Percentiles rank a stretch among this genome's conserved stretches.
Conservation (phyloP, 2,113 vertebrate species). For the Camarhynchus parvulus region DNA sequence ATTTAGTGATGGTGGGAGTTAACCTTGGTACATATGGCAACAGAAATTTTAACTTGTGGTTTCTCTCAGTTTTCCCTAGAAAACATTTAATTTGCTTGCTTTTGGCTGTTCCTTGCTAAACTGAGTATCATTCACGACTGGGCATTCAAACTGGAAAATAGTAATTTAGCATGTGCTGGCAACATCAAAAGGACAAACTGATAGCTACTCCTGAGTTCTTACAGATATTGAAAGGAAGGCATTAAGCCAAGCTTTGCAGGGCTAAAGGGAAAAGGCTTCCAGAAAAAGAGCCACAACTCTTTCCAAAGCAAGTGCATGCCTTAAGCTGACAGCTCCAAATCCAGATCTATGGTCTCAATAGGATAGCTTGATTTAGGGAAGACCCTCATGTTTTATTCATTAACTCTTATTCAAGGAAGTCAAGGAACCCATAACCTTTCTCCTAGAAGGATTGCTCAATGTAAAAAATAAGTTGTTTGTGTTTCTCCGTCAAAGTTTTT, state of each 20-base stretch:
- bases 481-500: background rate
- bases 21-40: background rate
- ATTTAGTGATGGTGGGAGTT: background rate
- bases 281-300: background rate
- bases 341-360: background rate
- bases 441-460: background rate
- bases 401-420: background rate
- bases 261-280: background rate
- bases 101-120: background rate
- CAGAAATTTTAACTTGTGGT: background rate
- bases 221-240: background rate
- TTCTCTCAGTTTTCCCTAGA: background rate
- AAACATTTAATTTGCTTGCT: background rate
- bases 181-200: background rate
- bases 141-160: background rate
- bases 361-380: background rate
- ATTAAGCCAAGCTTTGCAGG: background rate
- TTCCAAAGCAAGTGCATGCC: background rate
- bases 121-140: background rate
- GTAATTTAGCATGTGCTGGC: background rate
- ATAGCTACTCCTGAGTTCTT: background rate
- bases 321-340: background rate
- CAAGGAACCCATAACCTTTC: background rate
- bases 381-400: background rate
- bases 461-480: background rate